Percentiles rank a stretch among this genome's conserved stretches.
phyloP scores from a whole-genome alignment of 2,888 invertebrate species.

The Biston stratarius region DNA sequence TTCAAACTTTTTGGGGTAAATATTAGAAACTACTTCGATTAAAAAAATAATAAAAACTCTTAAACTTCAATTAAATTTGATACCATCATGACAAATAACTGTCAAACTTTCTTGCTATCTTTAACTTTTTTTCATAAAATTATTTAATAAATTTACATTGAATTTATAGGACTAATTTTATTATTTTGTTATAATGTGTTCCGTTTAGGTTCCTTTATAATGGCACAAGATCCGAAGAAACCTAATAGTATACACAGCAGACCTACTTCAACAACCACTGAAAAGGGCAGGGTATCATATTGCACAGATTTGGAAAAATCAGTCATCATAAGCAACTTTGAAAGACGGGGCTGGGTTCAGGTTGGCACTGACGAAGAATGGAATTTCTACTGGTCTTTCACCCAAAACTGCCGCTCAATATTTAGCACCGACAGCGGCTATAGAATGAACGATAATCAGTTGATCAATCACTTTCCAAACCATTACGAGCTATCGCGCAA shows the following conservation, averaged over 20 bases:
- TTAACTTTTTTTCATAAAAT: neutral
- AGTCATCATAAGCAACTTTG: conserved; percentile 96
- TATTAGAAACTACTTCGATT: neutral
- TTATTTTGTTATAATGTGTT: conserved; percentile 41
- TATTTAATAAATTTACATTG: neutral
- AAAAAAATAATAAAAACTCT: neutral
- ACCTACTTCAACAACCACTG: conserved; percentile 48
- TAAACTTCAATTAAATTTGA: neutral
- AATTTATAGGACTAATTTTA: conserved; percentile 24
- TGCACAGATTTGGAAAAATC: conserved; percentile 98
- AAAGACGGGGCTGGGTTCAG: conserved; percentile 95
- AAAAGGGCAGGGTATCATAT: conserved; percentile 67
- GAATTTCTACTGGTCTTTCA: conserved; percentile 98
- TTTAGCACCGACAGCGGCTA: conserved; percentile 97
- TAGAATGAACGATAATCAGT: conserved; percentile 96
- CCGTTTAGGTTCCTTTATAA: conserved; percentile 28
- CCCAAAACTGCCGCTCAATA: conserved; percentile 95
- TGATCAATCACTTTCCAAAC: conserved; percentile 98
- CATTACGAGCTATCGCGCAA: conserved; percentile 98
- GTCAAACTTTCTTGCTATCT: conserved; percentile 1
- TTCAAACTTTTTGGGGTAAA: conserved; percentile 21
- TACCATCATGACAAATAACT: neutral
- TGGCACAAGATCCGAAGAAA: conserved; percentile 58
- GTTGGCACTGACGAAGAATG: conserved; percentile 96
- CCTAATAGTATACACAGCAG: conserved; percentile 52